Evolutionary conservation across 2,888 invertebrate genomes (phyloP), one percentile per base, ranked within the genome.

Genomic region (Myathropa florea): DNA sequence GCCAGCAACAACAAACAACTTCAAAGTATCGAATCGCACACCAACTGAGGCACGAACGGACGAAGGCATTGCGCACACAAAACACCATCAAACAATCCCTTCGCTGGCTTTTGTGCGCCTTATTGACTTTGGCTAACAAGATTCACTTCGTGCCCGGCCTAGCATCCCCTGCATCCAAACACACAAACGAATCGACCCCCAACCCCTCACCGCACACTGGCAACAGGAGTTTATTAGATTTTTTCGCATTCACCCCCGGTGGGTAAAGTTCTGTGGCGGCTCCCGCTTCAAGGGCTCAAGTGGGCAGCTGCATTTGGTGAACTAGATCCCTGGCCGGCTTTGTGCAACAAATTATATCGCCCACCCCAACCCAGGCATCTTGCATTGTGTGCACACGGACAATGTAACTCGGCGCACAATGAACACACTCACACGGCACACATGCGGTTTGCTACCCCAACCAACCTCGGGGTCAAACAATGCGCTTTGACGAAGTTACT

Each of bases 101-200:
- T 30, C 24, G 55, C 26, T 28, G 26, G 23, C 24, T 7, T 39
- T 61, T 80, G 14, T 46, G 55, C 12, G 46, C 36, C 53, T 24
- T 68, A 68, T 72, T 73, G 79, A 70, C 80, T 81, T 67, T 57
- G 36, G 60, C 76, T 76, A 81, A 81, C 76, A 84, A 72, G 76
- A 81, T 80, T 72, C 61, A 81, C 67, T 30, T 55, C 57, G 46
- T 59, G 18, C 46, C 18, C 18, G 46, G 46, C 46, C 46, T 33
- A 33, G 68, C 65, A 26, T 53, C 14, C 3, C 28, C n/a, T 71
- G 64, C 78, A 65, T 72, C 6, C 61, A 60, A 57, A 46, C 71
- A 7, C 39, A 21, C 28, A 7, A 23, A 55, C n/a, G 6, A 23
- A 23, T 1, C 1, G 36, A 59, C 53, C 70, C 24, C 21, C 18